Conservation (phyloP, 2,888 invertebrate genomes). For the Encarsia formosa region DNA sequence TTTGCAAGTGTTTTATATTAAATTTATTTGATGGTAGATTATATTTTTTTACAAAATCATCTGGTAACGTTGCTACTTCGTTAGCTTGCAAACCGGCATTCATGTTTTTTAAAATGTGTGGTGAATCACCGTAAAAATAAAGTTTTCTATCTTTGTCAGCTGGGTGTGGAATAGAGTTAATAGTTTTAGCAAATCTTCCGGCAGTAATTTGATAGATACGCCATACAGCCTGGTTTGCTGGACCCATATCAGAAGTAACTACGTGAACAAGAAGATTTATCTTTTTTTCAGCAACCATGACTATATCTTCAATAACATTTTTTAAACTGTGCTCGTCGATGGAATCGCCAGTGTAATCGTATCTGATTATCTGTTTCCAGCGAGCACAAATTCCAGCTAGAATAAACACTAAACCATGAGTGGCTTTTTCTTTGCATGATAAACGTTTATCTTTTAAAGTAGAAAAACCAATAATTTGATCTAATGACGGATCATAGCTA, state of each 20-base stretch:
- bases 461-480: too few species aligned
- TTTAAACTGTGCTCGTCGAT: conserved; percentile 29
- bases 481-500: too few species aligned
- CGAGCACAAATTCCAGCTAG: conserved; percentile 13
- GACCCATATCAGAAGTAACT: conserved; percentile 19
- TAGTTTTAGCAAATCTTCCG: conserved; percentile 2
- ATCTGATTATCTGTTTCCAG: conserved; percentile 17
- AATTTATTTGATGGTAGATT: conserved; percentile 8
- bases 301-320: conserved; percentile 27
- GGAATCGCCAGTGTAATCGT: conserved; percentile 30
- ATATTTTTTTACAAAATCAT: conserved; percentile 7
- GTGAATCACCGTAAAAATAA: conserved; percentile 17
- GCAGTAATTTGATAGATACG: conserved; percentile 12
- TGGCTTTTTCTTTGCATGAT: too few species aligned
- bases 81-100: conserved; percentile 13
- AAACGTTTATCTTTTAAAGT: too few species aligned
- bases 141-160: conserved; percentile 11
- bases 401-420: too few species aligned
- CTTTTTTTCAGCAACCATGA: conserved; percentile 22
- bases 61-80: conserved; percentile 4
- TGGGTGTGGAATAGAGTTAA: conserved; percentile 28
- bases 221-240: conserved; percentile 21
- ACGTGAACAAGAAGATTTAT: conserved; percentile 16
- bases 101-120: conserved; percentile 23
- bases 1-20: conserved; percentile 3